These are phyloP conservation scores for Chalcosyrphus nemorum DNA, from an alignment of 2,888 invertebrate species.

Conservation along the genomic window DNA sequence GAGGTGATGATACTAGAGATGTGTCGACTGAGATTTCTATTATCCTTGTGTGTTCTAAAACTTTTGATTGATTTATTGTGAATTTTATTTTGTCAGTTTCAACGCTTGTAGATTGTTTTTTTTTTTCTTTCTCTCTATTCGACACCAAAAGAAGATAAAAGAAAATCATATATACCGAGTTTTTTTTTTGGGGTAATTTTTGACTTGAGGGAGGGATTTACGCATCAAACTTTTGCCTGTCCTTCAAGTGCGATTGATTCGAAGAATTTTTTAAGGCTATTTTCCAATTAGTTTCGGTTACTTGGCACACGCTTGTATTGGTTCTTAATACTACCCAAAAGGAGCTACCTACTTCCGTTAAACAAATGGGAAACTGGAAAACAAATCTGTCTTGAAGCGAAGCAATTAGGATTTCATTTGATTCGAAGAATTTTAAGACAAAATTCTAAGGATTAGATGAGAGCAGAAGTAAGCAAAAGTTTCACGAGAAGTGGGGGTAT, in stretches of 20 bases:
- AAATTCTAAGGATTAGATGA: too few species aligned
- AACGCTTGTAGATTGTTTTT: not conserved
- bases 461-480: too few species aligned
- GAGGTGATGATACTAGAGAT: not conserved
- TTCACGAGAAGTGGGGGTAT: too few species aligned
- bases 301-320: not conserved
- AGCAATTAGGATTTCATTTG: not conserved
- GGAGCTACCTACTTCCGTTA: not conserved
- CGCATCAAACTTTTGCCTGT: not conserved
- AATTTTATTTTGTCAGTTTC: slow-evolving; percentile 11
- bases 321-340: not conserved
- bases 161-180: not conserved
- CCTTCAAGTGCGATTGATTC: not conserved
- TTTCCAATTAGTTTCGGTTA: not conserved
- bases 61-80: slow-evolving; percentile 20
- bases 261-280: not conserved
- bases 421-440: not conserved
- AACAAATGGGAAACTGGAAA: not conserved
- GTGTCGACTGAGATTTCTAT: not conserved
- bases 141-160: not conserved
- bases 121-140: not conserved
- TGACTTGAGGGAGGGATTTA: not conserved
- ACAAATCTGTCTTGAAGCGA: not conserved
- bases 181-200: too few species aligned
- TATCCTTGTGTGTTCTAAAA: not conserved